Percentiles rank a stretch among this genome's conserved stretches.
These are phyloP conservation scores for human DNA, from an alignment of 2,113 vertebrate genomes.

Conservation along the genomic window GRCh38 chr9:12822001-12822500, in stretches of 20 bases:
- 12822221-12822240: not conserved
- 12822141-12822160: slow-evolving; percentile 61
- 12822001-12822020: slow-evolving; percentile 66
- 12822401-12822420: not conserved
- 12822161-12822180: not conserved
- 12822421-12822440: not conserved
- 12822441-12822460: slow-evolving; percentile 5
- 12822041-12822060: slow-evolving; percentile 78
- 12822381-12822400: not conserved
- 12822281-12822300: not conserved
- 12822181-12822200: not conserved
- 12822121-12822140: slow-evolving; percentile 52
- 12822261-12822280: not conserved
- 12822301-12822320: not conserved
- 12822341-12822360: not conserved
- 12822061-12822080: slow-evolving; percentile 73
- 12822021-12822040: slow-evolving; percentile 79
- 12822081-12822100: slow-evolving; percentile 76
- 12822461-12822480: not conserved
- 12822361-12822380: not conserved
- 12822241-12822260: not conserved
- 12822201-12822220: not conserved
- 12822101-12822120: slow-evolving; percentile 84
- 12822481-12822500: not conserved
- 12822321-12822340: not conserved